Conservation (phyloP, 2,113 vertebrate genomes). For the Myiozetetes cayanensis region DNA sequence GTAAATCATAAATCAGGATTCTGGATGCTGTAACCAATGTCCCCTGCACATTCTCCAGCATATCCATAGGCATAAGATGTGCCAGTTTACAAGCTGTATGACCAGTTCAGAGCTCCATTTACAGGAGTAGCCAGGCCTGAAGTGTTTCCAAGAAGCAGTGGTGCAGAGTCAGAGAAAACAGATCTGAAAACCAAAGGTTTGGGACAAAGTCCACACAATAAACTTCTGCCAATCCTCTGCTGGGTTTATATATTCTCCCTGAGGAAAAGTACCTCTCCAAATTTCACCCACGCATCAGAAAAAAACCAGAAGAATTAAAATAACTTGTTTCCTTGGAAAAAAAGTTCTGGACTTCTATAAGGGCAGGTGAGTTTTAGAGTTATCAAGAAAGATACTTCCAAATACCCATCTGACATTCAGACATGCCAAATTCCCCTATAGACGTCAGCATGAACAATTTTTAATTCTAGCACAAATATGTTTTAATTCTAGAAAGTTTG, state of each 20-base stretch:
- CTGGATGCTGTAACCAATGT: neutral
- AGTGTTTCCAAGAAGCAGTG: neutral
- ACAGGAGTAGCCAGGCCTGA: neutral
- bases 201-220: neutral
- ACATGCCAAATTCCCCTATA: neutral
- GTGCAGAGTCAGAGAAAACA: neutral
- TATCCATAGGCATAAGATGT: neutral
- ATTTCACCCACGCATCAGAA: neutral
- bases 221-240: neutral
- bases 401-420: neutral
- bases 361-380: neutral
- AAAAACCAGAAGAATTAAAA: neutral
- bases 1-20: constrained; percentile 15
- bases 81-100: neutral
- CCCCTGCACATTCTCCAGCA: neutral
- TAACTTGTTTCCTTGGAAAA: neutral
- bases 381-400: neutral
- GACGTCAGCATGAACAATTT: neutral
- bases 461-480: neutral
- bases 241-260: neutral
- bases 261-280: neutral
- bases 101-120: neutral
- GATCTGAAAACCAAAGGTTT: neutral
- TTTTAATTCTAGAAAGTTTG: neutral
- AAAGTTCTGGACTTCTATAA: neutral